Base-by-base conservation (phyloP, 2,888 invertebrate genomes). In the Acleris emargana region DNA sequence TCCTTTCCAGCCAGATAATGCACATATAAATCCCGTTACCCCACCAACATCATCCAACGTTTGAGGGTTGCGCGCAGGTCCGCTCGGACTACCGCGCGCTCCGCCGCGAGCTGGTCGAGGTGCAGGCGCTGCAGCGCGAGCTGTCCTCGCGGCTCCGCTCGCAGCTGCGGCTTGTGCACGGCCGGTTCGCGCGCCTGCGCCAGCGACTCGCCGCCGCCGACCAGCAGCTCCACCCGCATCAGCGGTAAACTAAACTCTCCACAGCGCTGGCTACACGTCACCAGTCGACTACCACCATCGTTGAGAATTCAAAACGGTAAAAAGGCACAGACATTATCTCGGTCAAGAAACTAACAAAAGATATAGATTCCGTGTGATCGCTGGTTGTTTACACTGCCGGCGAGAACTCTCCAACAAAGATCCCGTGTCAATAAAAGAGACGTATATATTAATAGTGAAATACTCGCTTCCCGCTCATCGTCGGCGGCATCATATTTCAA, bases 1-100 rank as follows among this genome's bases (percentile, higher is more conserved):
- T 32, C 11, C 2, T 11, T 11, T 11, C 32, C 13, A 38, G 38
- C 38, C 38, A 38, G 38, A 38, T 38, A 38, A 38, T 38, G 38
- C 38, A 28, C 9, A 32, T 28, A 28, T 9, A 38, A 38, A 38
- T 38, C 25, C 43, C 25, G 50, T 16, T 42, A 18, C 38, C 25
- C 47, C 38, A 20, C 50, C 9, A 32, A 32, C 9, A 5, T 9
- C 32, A 32, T 32, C 9, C 3, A 32, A 32, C 32, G 32, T 32
- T 9, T 32, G 32, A 32, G 32, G 9, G 32, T 32, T 4, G 20
- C 42, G 47, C 17, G 4, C 88, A 94, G 91, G 94, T 94, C 69
- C 96, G 95, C 74, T 95, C 95, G 69, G 97, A 97, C 84, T 97
- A 97, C 86, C 95, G 96, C 83, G 95, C 96, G 77, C 91, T 97